These are phyloP conservation scores for Ostrea edulis DNA, from an alignment of 1,140 invertebrate species.

Conservation along the genomic window DNA sequence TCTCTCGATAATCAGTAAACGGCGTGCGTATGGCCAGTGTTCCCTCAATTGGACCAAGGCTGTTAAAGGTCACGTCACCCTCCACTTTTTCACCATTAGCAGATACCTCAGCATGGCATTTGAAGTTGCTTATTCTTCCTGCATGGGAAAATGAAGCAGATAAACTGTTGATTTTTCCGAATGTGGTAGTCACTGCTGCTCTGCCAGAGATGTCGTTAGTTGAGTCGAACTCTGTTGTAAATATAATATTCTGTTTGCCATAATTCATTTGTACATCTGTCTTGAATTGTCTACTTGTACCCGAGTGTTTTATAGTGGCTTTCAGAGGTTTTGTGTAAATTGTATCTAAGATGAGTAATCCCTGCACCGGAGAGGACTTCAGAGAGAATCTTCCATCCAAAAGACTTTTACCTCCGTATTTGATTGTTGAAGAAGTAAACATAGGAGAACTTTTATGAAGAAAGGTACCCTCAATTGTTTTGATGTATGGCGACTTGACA, in stretches of 20 bases:
- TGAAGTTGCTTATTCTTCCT: slow-evolving; percentile 20
- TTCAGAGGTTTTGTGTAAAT: not conserved
- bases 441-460: slow-evolving; percentile 10
- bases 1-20: slow-evolving; percentile 20
- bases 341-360: slow-evolving; percentile 21
- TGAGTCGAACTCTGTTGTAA: slow-evolving; percentile 39
- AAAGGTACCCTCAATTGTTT: slow-evolving; percentile 44
- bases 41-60: not conserved
- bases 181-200: slow-evolving; percentile 27
- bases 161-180: slow-evolving; percentile 6
- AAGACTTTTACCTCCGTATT: slow-evolving; percentile 43
- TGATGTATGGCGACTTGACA: slow-evolving; percentile 35
- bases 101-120: slow-evolving; percentile 39
- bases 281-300: slow-evolving; percentile 15
- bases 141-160: not conserved
- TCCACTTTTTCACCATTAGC: slow-evolving; percentile 45
- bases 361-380: not conserved
- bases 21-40: slow-evolving; percentile 47
- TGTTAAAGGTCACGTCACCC: slow-evolving; percentile 11
- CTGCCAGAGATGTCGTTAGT: slow-evolving; percentile 36
- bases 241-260: slow-evolving; percentile 29
- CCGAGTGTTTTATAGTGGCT: slow-evolving; percentile 18
- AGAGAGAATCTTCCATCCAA: slow-evolving; percentile 3
- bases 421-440: not conserved
- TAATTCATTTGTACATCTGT: slow-evolving; percentile 13